Evolutionary conservation across 2,113 vertebrate genomes (phyloP), one percentile per base, ranked within the genome.

Genomic region (Corynorhinus townsendii): DNA sequence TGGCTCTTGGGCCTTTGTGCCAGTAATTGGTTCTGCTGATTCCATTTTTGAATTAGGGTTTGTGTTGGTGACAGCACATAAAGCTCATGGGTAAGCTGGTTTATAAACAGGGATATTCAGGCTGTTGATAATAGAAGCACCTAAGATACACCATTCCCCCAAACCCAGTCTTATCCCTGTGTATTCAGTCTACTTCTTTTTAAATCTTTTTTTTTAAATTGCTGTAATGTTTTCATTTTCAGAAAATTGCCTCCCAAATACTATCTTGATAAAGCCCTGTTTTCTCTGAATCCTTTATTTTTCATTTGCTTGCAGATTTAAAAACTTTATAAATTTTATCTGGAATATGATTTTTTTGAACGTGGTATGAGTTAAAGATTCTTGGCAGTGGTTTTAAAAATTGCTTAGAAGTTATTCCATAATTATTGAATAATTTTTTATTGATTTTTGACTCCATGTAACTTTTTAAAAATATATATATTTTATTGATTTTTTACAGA

Each of bases 141-240:
- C 47, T 59, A 38, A 69, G 47, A 72, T 45, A 22, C 52, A 87
- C 6, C 20, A 69, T 45, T 2, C 7, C 30, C 9, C 40, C 49
- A 83, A 59, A 77, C n/a, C 24, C 0, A 0, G 24, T 69, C 19
- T 73, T 68, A 64, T 49, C 26, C 52, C 40, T 77, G 11, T 43
- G 5, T 86, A 12, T 69, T 93, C 47, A 64, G 14, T 71, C 28
- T 77, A 1, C 43, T 80, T 17, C 35, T 35, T 66, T 89, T 56
- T n/a, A n/a, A n/a, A n/a, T n/a, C 38, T 40, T 40, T 40, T 4
- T 40, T 40, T 40, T 40, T 40, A 40, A 40, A n/a, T n/a, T n/a
- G n/a, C n/a, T 62, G 22, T 68, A 80, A 14, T 91, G 40, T 82
- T 96, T 90, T 72, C 56, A 56, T 85, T 87, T 95, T 80, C 59